Conservation (phyloP, 1,140 invertebrate species). For the Micrasema minimum region DNA sequence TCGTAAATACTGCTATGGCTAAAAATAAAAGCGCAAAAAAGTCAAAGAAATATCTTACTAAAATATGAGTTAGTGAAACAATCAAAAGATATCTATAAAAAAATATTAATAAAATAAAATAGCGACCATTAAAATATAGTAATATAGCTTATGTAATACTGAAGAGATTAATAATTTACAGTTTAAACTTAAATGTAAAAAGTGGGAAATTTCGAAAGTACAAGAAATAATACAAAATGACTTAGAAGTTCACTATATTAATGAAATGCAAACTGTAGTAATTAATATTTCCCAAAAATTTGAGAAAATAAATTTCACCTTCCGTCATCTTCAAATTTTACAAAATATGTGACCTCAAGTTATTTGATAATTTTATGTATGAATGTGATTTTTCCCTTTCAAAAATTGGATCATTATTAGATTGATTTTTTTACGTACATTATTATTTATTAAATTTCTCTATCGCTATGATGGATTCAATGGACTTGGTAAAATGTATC, state of each 20-base stretch:
- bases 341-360: neutral
- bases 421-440: too few species aligned
- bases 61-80: neutral
- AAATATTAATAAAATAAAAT: conserved; percentile 12
- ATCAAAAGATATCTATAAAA: neutral
- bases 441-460: too few species aligned
- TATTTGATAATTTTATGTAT: too few species aligned
- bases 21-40: neutral
- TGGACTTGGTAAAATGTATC: too few species aligned
- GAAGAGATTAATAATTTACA: conserved; percentile 21
- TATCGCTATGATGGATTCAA: too few species aligned
- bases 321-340: neutral
- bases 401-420: too few species aligned
- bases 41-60: neutral
- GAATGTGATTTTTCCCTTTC: too few species aligned
- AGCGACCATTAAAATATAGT: conserved; percentile 21
- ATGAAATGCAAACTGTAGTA: neutral
- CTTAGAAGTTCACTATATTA: conserved; percentile 18
- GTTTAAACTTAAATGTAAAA: conserved; percentile 14
- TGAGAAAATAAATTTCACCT: neutral
- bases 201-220: conserved; percentile 3
- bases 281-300: neutral
- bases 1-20: too few species aligned
- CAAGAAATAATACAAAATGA: conserved; percentile 21
- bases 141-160: conserved; percentile 14